Base-by-base conservation (phyloP, 2,797 vertebrate species). In the Lutjanus campechanus region DNA sequence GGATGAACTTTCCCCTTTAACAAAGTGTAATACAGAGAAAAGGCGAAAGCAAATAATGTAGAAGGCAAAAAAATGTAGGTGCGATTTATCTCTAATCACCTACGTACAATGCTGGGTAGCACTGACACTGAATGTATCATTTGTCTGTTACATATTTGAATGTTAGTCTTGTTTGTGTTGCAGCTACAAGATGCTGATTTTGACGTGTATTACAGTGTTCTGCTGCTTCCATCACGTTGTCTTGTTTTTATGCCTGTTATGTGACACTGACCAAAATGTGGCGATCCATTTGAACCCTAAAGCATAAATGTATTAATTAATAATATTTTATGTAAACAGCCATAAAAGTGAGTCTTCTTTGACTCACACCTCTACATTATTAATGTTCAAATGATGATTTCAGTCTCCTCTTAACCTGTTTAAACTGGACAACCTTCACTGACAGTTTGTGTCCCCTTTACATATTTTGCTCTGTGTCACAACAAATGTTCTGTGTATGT, bases 401-500 rank as follows among this genome's bases (percentile, higher is more conserved):
- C 17, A 69, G 29, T 56, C 7, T 9, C 22, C 16, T 55, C 16
- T 41, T 20, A 69, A 47, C 1, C 11, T n/a, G 7, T 10, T 8
- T 58, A 41, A 47, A 43, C 12, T 29, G 12, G 47, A 44, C 11
- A 25, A 66, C 4, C 22, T 54, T 20, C 1, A 5, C 2, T 25
- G 64, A 40, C 41, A 56, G 29, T n/a, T 77, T 44, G 1, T 1
- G 8, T 62, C 29, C 16, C n/a, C 59, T 71, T 19, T 16, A 41
- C 61, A 65, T 65, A 79, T 94, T 92, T 96, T 94, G 93, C 91
- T 90, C 93, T 82, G 92, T 95, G 94, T 93, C 93, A 86, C 90
- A 77, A 81, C 84, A 83, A 92, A 87, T 95, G 95, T 95, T 95
- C 87, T 92, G 92, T 95, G 92, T 96, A 91, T 94, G 93, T 94